Evolutionary conservation across 2,888 invertebrate genomes (phyloP).

Genomic region (Liodrosophila aerea): DNA sequence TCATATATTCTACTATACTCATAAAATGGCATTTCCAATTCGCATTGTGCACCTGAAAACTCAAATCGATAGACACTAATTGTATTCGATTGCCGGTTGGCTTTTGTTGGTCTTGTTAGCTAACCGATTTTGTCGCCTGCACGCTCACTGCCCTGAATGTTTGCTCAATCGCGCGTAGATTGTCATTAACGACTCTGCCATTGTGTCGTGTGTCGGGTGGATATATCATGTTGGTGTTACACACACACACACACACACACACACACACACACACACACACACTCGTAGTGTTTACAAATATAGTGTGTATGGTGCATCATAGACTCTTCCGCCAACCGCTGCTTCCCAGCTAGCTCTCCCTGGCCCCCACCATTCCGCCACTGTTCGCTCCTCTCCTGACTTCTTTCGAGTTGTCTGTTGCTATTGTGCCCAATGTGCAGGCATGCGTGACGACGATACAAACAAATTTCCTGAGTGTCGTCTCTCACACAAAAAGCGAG

Average conservation of each 20-base stretch:
- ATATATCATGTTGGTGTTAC: constrained; percentile 8
- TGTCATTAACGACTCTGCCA: constrained; percentile 42
- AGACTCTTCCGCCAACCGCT: neutral
- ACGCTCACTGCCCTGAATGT: constrained; percentile 14
- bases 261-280: too few relatives aligned
- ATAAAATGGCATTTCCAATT: too few relatives aligned
- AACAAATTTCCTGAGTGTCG: constrained; percentile 72
- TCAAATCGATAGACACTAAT: constrained; percentile 12
- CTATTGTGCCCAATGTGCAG: constrained; percentile 75
- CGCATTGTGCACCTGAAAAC: too few relatives aligned
- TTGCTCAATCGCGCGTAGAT: constrained; percentile 42
- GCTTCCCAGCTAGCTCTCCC: constrained; percentile 32
- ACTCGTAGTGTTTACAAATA: neutral
- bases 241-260: too few relatives aligned
- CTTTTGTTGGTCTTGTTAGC: constrained; percentile 12
- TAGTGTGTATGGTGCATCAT: too few relatives aligned
- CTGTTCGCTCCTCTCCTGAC: neutral
- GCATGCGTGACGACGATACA: constrained; percentile 77
- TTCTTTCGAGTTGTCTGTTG: constrained; percentile 18
- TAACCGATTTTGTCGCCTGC: constrained; percentile 24
- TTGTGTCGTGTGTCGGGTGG: constrained; percentile 36
- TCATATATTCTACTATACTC: too few relatives aligned
- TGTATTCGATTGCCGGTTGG: constrained; percentile 11
- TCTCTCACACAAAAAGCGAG: constrained; percentile 29
- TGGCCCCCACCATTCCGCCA: constrained; percentile 7